phyloP scores from a whole-genome alignment of 2,113 vertebrate genomes.

The Phoenicopterus ruber region DNA sequence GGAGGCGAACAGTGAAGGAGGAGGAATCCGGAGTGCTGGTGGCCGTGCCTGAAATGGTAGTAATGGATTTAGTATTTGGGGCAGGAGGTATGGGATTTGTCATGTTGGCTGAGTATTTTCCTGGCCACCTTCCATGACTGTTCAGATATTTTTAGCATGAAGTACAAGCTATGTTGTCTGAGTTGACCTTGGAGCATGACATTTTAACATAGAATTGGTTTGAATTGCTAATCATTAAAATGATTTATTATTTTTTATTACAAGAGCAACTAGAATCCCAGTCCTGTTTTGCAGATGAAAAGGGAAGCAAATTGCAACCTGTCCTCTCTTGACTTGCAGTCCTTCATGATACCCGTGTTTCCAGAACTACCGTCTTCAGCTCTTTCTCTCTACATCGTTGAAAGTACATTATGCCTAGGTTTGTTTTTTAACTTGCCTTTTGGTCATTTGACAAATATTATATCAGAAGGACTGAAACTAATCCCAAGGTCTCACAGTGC shows the following conservation, averaged over 20 bases:
- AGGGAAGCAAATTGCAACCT: background rate
- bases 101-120: constrained; percentile 55
- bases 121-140: constrained; percentile 39
- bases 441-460: constrained; percentile 17
- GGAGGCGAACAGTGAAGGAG: background rate
- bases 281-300: constrained; percentile 20
- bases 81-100: constrained; percentile 60
- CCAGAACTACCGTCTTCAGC: background rate
- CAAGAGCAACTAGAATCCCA: background rate
- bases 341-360: background rate
- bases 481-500: background rate
- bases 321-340: background rate
- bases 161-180: constrained; percentile 40
- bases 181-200: constrained; percentile 54
- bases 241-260: constrained; percentile 46
- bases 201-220: constrained; percentile 59
- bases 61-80: constrained; percentile 53
- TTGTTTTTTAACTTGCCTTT: background rate
- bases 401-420: background rate
- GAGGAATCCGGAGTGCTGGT: background rate
- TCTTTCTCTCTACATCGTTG: background rate
- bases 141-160: constrained; percentile 58
- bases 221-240: constrained; percentile 58
- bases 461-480: constrained; percentile 1
- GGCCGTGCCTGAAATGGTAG: constrained; percentile 36